phyloP scores from a whole-genome alignment of 2,797 vertebrate genomes.

The Echiichthys vipera region DNA sequence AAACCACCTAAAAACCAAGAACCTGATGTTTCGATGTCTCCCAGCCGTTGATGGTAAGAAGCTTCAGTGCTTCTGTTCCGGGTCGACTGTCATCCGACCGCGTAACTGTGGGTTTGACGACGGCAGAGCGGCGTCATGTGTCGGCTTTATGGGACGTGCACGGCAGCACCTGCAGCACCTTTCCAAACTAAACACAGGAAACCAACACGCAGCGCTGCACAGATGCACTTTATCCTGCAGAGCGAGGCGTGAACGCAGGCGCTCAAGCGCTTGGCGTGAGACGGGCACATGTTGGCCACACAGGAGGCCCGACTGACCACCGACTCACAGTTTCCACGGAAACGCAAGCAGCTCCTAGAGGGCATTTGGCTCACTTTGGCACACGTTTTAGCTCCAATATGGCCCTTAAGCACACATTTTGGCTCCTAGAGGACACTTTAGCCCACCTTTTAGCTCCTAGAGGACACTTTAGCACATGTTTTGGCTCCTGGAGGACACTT shows the following conservation, averaged over 20 bases:
- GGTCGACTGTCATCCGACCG: constrained; percentile 8
- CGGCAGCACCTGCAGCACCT: constrained; percentile 1
- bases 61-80: rapidly evolving
- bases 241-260: neutral
- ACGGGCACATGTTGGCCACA: constrained; percentile 37
- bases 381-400: no score
- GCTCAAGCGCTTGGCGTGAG: neutral
- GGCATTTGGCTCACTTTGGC: no score
- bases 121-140: constrained; percentile 1
- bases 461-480: no score
- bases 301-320: constrained; percentile 8
- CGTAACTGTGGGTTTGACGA: constrained; percentile 16
- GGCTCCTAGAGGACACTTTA: no score
- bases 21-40: neutral
- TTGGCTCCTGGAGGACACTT: no score
- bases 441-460: no score
- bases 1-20: no score
- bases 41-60: constrained; percentile 1
- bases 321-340: constrained; percentile 53
- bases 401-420: no score
- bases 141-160: constrained; percentile 24
- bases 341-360: constrained; percentile 1
- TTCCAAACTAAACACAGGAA: constrained; percentile 28
- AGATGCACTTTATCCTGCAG: neutral
- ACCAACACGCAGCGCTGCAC: neutral